These are phyloP conservation scores for Andinoacara biseriatus DNA, from an alignment of 2,113 vertebrate species.

Conservation along the genomic window DNA sequence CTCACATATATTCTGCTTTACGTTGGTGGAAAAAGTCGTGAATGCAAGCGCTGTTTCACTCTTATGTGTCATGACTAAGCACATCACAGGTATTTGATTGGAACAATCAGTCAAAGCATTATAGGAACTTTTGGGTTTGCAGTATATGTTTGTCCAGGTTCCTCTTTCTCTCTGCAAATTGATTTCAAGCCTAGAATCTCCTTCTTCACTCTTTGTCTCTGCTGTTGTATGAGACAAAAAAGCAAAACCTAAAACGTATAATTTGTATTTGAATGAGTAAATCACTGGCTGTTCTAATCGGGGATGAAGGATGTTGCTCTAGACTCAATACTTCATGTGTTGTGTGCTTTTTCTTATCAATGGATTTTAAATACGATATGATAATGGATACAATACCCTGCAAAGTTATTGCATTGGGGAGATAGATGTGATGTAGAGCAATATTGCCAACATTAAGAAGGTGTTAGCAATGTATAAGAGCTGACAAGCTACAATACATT, in stretches of 20 bases:
- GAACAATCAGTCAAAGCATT: conserved; percentile 47
- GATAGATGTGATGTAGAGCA: conserved; percentile 19
- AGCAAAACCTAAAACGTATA: conserved; percentile 28
- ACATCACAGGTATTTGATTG: not conserved
- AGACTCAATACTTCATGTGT: conserved; percentile 14
- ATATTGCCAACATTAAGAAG: conserved; percentile 25
- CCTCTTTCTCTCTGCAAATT: conserved; percentile 37
- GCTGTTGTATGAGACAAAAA: conserved; percentile 19
- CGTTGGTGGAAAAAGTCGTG: conserved; percentile 4
- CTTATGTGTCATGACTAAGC: conserved; percentile 18
- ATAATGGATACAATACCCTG: not conserved
- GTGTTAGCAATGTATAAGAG: conserved; percentile 34
- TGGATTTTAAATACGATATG: conserved; percentile 23
- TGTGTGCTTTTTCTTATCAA: not conserved
- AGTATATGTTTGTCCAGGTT: conserved; percentile 35
- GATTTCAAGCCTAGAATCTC: conserved; percentile 37
- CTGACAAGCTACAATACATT: conserved; percentile 20
- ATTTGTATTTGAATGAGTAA: conserved; percentile 52
- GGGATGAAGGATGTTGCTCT: not conserved
- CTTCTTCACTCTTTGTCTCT: conserved; percentile 40
- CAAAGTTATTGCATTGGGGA: not conserved
- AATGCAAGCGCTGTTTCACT: conserved; percentile 9
- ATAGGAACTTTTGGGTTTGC: conserved; percentile 44
- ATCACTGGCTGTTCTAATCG: conserved; percentile 7
- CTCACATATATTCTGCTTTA: conserved; percentile 20